Percentiles rank a stretch among this genome's conserved stretches.
These are phyloP conservation scores for Heteronetta atricapilla DNA, from an alignment of 2,113 vertebrate genomes.

Conservation along the genomic window DNA sequence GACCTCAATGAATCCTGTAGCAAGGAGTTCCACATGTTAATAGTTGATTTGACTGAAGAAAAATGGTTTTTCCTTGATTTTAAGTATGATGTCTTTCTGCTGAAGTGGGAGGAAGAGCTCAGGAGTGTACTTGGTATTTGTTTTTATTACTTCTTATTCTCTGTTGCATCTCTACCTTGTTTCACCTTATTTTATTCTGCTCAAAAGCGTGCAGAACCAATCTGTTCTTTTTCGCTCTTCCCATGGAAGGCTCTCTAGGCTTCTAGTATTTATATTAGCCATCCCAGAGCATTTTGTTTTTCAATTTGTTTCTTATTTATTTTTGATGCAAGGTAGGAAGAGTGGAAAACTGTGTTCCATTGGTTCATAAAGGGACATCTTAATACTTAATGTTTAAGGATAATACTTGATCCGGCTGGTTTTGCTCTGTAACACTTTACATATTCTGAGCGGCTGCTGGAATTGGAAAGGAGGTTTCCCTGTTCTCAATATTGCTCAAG, in stretches of 20 bases:
- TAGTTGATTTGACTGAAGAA: not conserved
- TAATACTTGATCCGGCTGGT: not conserved
- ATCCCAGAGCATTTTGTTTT: not conserved
- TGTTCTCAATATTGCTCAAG: not conserved
- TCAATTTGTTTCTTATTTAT: not conserved
- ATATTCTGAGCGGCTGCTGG: not conserved
- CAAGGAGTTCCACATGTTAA: not conserved
- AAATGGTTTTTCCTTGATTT: not conserved
- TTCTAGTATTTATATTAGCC: not conserved
- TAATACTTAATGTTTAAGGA: not conserved
- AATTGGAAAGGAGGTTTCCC: not conserved
- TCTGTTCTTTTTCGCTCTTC: not conserved
- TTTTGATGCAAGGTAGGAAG: not conserved
- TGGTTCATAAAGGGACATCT: not conserved
- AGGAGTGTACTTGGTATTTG: not conserved
- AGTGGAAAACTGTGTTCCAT: not conserved
- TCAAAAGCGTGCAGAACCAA: not conserved
- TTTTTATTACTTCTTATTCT: not conserved
- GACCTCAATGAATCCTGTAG: not conserved
- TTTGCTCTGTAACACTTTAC: not conserved
- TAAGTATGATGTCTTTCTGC: accelerated
- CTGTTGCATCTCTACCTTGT: not conserved
- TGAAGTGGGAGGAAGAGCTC: not conserved
- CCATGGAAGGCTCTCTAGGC: not conserved
- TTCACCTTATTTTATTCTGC: not conserved